phyloP scores from a whole-genome alignment of 2,888 invertebrate species.

The Xestia xanthographa region DNA sequence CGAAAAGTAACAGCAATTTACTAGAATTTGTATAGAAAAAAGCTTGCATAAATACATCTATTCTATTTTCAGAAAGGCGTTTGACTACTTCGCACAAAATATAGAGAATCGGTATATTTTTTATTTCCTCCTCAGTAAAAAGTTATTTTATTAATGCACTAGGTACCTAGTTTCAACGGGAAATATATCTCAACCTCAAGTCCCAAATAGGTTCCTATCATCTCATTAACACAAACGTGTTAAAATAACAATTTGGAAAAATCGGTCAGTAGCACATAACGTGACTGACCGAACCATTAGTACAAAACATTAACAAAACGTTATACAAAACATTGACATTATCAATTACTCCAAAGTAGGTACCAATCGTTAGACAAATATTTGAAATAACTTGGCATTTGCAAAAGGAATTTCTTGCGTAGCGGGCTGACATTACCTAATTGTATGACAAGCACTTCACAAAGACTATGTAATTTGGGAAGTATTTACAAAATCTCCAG shows the following conservation, averaged over 20 bases:
- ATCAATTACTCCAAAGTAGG: constrained; percentile 19
- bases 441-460: constrained; percentile 1
- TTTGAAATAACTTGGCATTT: constrained; percentile 5
- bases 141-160: background rate
- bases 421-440: constrained; percentile 1
- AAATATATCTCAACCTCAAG: background rate
- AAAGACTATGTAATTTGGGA: background rate
- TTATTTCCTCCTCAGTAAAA: background rate
- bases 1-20: constrained; percentile 11
- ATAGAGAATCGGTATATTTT: background rate
- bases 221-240: constrained; percentile 3
- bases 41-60: background rate
- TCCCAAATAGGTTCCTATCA: constrained; percentile 4
- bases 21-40: background rate
- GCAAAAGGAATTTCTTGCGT: constrained; percentile 1
- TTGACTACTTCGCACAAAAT: constrained; percentile 2
- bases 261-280: constrained; percentile 43
- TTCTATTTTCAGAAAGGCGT: constrained; percentile 9
- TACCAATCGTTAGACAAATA: constrained; percentile 14
- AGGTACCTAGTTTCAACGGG: background rate
- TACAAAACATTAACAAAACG: constrained; percentile 31
- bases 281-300: constrained; percentile 26
- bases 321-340: constrained; percentile 28
- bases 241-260: constrained; percentile 24
- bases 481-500: background rate